Conservation (phyloP, 2,888 invertebrate genomes). For the Drosophila incognita region DNA sequence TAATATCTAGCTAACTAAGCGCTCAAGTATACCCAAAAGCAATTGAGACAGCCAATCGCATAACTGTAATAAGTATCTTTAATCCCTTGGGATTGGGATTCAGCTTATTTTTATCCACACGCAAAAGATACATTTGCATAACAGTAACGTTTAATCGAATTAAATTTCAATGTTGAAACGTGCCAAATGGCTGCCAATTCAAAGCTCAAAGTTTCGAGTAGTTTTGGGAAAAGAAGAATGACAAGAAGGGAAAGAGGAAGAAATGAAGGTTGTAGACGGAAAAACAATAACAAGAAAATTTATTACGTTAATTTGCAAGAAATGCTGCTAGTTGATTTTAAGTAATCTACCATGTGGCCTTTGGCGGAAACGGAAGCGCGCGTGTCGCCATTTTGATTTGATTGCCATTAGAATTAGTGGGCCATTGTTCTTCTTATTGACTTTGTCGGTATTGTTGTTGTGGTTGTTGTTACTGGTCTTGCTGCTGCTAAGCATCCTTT, state of each 20-base stretch:
- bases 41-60: constrained; percentile 12
- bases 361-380: constrained; percentile 64
- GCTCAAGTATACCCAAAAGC: neutral
- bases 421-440: neutral
- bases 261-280: neutral
- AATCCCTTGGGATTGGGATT: constrained; percentile 27
- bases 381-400: constrained; percentile 77
- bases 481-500: constrained; percentile 45
- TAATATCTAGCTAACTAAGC: neutral
- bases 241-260: neutral
- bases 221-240: neutral
- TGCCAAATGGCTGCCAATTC: constrained; percentile 45
- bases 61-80: constrained; percentile 10
- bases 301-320: constrained; percentile 42
- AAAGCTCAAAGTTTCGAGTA: constrained; percentile 37
- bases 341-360: constrained; percentile 58
- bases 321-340: constrained; percentile 43
- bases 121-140: constrained; percentile 46
- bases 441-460: neutral
- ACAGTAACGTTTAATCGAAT: constrained; percentile 43
- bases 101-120: constrained; percentile 3
- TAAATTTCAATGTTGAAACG: constrained; percentile 34
- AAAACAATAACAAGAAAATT: constrained; percentile 12
- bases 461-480: neutral
- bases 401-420: constrained; percentile 25